phyloP scores from a whole-genome alignment of 2,797 vertebrate species.

The Myripristis jacobus region DNA sequence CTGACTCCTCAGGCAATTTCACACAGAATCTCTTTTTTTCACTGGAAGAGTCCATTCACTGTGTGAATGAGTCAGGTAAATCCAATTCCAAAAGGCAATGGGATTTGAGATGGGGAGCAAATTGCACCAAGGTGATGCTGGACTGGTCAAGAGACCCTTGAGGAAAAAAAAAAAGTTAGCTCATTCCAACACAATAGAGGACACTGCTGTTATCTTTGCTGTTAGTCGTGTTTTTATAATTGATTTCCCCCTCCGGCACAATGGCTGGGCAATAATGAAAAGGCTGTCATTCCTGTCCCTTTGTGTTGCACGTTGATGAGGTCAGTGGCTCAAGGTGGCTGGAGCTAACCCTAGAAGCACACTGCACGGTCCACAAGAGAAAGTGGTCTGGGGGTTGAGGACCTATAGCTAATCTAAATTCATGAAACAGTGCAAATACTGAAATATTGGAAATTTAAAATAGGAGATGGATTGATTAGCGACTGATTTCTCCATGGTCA shows the following conservation, averaged over 20 bases:
- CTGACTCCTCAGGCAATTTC: slow-evolving; percentile 83
- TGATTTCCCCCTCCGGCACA: slow-evolving; percentile 84
- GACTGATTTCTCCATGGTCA: not conserved
- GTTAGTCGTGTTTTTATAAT: slow-evolving; percentile 88
- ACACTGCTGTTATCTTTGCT: slow-evolving; percentile 83
- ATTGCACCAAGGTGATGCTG: slow-evolving; percentile 84
- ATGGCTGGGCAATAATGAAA: slow-evolving; percentile 83
- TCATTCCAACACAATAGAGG: slow-evolving; percentile 79
- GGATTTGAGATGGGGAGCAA: slow-evolving; percentile 86
- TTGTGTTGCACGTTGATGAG: slow-evolving; percentile 84
- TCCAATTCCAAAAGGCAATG: slow-evolving; percentile 88
- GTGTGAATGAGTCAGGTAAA: slow-evolving; percentile 86
- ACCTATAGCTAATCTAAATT: slow-evolving; percentile 44
- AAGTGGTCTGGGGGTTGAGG: slow-evolving; percentile 67
- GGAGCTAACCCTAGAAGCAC: slow-evolving; percentile 38
- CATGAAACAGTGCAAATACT: slow-evolving; percentile 19
- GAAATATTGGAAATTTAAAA: slow-evolving; percentile 43
- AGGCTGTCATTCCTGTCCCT: slow-evolving; percentile 82
- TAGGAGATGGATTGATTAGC: not conserved
- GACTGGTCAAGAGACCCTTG: slow-evolving; percentile 84
- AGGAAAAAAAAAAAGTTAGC: slow-evolving; percentile 73
- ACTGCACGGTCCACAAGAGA: slow-evolving; percentile 32
- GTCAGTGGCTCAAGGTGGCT: slow-evolving; percentile 80
- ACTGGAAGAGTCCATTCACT: slow-evolving; percentile 82
- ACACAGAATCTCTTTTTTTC: slow-evolving; percentile 76